Conservation (phyloP, 2,888 invertebrate genomes). For the Clunio marinus region DNA sequence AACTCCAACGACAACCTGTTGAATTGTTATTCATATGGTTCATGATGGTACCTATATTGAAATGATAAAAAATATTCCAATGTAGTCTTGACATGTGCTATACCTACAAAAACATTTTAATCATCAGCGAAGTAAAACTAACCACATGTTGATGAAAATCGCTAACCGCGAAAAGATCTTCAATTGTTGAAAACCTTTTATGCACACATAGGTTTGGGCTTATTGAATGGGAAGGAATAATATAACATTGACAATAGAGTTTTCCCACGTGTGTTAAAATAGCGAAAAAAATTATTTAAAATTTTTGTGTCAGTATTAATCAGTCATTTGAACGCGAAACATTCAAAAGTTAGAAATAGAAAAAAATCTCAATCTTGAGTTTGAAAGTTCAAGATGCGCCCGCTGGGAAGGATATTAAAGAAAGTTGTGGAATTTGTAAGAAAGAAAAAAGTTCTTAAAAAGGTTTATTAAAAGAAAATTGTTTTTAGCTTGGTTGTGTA, state of each 20-base stretch:
- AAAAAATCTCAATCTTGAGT: background rate
- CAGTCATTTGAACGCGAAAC: conserved; percentile 22
- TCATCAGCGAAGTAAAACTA: background rate
- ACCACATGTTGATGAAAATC: background rate
- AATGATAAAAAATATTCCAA: too few species aligned
- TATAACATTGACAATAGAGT: conserved; percentile 15
- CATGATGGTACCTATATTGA: too few species aligned
- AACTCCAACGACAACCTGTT: too few species aligned
- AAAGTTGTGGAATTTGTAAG: conserved; percentile 36
- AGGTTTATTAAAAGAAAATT: too few species aligned
- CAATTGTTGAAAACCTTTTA: background rate
- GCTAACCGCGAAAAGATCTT: background rate
- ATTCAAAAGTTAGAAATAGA: background rate
- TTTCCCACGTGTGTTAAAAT: conserved; percentile 33
- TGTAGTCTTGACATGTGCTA: too few species aligned
- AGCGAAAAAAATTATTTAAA: conserved; percentile 20
- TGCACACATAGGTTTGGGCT: background rate
- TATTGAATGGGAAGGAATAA: background rate
- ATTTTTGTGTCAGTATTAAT: conserved; percentile 24
- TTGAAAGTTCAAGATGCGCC: conserved; percentile 1
- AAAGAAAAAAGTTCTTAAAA: background rate
- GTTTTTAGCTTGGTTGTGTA: conserved; percentile 42
- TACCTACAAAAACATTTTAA: background rate
- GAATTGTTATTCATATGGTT: too few species aligned
- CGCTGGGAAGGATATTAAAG: conserved; percentile 13